A percentile compares a stretch with the other conserved stretches of the same genome.
phyloP scores from a whole-genome alignment of 2,113 vertebrate genomes.

The Penelope pileata region DNA sequence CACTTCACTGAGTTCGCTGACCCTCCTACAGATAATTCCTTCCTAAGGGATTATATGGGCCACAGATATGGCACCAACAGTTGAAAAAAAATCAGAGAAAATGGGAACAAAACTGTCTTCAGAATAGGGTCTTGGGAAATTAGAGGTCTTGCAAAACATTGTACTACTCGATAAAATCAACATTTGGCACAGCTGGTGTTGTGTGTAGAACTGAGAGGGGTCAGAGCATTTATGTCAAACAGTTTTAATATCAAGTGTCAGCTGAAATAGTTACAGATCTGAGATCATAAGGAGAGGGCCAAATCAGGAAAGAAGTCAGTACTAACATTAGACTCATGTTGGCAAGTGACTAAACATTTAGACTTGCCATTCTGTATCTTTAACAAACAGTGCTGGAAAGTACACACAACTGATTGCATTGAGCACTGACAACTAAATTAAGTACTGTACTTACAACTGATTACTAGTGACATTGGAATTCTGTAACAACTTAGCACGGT shows the following conservation, averaged over 20 bases:
- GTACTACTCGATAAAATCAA: background rate
- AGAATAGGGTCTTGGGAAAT: background rate
- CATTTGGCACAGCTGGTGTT: background rate
- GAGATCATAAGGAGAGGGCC: constrained; percentile 38
- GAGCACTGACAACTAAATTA: background rate
- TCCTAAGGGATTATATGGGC: background rate
- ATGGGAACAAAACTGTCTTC: background rate
- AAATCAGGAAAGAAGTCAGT: background rate
- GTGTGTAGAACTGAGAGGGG: background rate
- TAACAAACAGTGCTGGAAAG: background rate
- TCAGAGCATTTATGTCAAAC: background rate
- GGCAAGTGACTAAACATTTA: constrained; percentile 2
- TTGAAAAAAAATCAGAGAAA: background rate
- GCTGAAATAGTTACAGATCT: constrained; percentile 28
- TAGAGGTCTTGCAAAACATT: background rate
- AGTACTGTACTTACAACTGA: background rate
- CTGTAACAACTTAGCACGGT: background rate
- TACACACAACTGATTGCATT: background rate
- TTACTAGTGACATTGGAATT: background rate
- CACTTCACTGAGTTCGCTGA: background rate
- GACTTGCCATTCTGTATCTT: background rate
- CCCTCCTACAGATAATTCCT: background rate
- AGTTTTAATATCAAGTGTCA: constrained; percentile 50
- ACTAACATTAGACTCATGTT: constrained; percentile 35
- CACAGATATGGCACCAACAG: background rate